Evolutionary conservation across 2,888 invertebrate genomes (phyloP), one percentile per base, ranked within the genome.

Genomic region (Drosophila fungiperda): DNA sequence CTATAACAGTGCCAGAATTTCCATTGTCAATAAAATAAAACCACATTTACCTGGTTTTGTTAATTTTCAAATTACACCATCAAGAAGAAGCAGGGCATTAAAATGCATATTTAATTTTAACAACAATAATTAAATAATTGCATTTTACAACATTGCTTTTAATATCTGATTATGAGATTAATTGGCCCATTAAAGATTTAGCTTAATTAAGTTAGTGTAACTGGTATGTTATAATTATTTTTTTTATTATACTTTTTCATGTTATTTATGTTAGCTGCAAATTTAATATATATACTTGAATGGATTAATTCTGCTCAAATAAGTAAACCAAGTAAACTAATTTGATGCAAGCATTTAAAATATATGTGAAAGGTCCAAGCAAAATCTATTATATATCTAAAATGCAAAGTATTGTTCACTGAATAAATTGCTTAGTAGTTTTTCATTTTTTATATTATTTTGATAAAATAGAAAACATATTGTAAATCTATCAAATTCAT

Each of bases 91-190:
- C 26, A 68, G 38, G 55, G 42, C 26, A 3, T 15, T 53, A 40
- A 26, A 48, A n/a, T 73, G 15, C 35, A 57, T 61, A 38, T 74
- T 64, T 64, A 36, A 73, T 57, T 52, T 42, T n/a, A 73, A 17
- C 52, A 38, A 64, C 48, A 68, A 75, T 83, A 83, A 83, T 83
- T 83, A 83, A 60, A 61, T 83, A 86, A 86, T 86, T 77, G 70
- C 82, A 55, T 71, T 32, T 32, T 53, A 62, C 67, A 64, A 82
- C 68, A 53, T 66, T 62, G 57, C 54, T 53, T 73, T 73, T 77
- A 73, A 86, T 86, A 80, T 75, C 77, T 69, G 67, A 45, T 40
- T 70, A 83, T 29, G 29, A 29, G 29, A 86, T 77, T 75, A 83
- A 86, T 80, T 83, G 61, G 64, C 68, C 77, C 71, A 68, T 77